These are phyloP conservation scores for Carposina sasakii DNA, from an alignment of 1,140 invertebrate genomes.

Conservation along the genomic window DNA sequence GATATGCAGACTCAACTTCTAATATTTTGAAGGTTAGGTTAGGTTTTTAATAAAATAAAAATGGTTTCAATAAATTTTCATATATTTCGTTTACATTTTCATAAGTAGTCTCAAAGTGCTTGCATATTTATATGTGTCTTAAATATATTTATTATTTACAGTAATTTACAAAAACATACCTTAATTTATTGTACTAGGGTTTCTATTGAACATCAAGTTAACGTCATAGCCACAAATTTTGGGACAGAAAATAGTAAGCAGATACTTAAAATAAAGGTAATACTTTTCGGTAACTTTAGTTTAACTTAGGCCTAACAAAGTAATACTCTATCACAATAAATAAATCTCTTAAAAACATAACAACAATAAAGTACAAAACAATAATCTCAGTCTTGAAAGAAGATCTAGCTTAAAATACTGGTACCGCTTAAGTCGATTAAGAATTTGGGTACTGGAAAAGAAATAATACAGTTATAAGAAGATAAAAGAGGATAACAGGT, in stretches of 20 bases:
- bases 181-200: background rate
- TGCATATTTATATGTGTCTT: constrained; percentile 19
- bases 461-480: background rate
- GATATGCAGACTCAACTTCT: too few relatives aligned
- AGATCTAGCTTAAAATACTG: constrained; percentile 27
- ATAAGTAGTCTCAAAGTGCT: constrained; percentile 46
- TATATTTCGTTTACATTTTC: constrained; percentile 32
- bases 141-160: constrained; percentile 33
- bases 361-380: constrained; percentile 60
- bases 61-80: constrained; percentile 29
- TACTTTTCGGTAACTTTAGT: constrained; percentile 70
- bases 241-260: constrained; percentile 36
- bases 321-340: constrained; percentile 62
- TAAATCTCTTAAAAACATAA: constrained; percentile 56
- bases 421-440: background rate
- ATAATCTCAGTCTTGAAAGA: constrained; percentile 46
- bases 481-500: background rate
- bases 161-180: constrained; percentile 29
- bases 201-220: constrained; percentile 26
- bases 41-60: constrained; percentile 39
- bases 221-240: constrained; percentile 50
- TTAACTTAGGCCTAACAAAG: constrained; percentile 37
- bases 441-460: background rate
- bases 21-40: too few relatives aligned
- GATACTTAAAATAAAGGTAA: constrained; percentile 45